phyloP scores from a whole-genome alignment of 2,888 invertebrate genomes.

The Drosophila testacea region DNA sequence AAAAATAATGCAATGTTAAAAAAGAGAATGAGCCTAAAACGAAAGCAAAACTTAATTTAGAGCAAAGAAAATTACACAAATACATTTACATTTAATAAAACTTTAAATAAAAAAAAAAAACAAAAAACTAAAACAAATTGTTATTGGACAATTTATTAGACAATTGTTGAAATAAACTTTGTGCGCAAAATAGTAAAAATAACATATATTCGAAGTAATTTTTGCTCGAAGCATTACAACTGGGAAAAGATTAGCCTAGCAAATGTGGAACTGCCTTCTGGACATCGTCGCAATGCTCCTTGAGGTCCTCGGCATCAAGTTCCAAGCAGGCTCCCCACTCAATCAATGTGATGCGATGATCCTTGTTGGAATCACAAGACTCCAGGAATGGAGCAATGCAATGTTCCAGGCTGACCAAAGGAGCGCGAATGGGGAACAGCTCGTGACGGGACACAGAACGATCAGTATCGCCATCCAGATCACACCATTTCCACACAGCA shows the following conservation, averaged over 20 bases:
- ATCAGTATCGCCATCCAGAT: conserved; percentile 97
- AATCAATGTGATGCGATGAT: conserved; percentile 94
- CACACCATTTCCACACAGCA: conserved; percentile 99
- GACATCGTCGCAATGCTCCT: conserved; percentile 92
- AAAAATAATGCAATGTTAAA: conserved; percentile 51
- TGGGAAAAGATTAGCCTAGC: conserved; percentile 67
- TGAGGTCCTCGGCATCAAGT: conserved; percentile 92
- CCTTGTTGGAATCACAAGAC: conserved; percentile 94
- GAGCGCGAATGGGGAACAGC: conserved; percentile 97
- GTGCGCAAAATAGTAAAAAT: conserved; percentile 50
- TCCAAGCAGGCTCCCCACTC: conserved; percentile 97
- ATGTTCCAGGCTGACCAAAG: conserved; percentile 97
- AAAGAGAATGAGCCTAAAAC: conserved; percentile 43
- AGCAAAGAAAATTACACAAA: conserved; percentile 78
- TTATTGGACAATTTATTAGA: conserved; percentile 55
- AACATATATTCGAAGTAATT: conserved; percentile 7
- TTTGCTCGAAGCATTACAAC: not conserved
- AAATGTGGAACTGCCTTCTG: conserved; percentile 85
- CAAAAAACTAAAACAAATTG: conserved; percentile 45
- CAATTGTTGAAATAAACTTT: conserved; percentile 54
- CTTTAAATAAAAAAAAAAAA: conserved; percentile 67
- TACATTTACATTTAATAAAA: conserved; percentile 72
- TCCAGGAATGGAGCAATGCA: conserved; percentile 98
- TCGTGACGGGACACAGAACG: conserved; percentile 96
- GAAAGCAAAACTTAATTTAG: conserved; percentile 72